Conservation (phyloP, 2,797 vertebrate genomes). For the Sebastes elongatus region DNA sequence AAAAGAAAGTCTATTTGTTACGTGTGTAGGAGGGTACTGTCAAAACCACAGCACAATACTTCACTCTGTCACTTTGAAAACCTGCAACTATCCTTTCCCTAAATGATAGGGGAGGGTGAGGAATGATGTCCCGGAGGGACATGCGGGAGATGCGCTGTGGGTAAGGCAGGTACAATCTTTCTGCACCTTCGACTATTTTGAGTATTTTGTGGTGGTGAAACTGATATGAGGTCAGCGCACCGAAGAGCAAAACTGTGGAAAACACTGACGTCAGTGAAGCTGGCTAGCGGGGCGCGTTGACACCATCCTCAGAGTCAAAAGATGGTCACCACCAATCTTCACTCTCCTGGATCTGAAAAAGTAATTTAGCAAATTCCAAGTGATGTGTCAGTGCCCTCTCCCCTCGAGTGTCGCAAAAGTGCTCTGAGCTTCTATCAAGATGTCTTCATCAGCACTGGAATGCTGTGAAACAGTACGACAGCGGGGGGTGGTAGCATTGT, state of each 20-base stretch:
- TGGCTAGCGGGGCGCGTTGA: background rate
- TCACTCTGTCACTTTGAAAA: constrained; percentile 61
- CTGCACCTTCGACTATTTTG: constrained; percentile 3
- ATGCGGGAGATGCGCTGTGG: constrained; percentile 3
- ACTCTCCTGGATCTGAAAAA: constrained; percentile 7
- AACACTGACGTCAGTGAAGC: constrained; percentile 43
- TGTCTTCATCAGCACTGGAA: constrained; percentile 36
- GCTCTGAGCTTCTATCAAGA: constrained; percentile 34
- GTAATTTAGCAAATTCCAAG: constrained; percentile 18
- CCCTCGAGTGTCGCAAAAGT: constrained; percentile 11
- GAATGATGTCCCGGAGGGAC: constrained; percentile 54
- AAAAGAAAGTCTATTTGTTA: constrained; percentile 31
- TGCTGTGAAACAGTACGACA: background rate
- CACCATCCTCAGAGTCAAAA: constrained; percentile 1
- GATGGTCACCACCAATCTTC: background rate
- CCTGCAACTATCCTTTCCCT: constrained; percentile 38
- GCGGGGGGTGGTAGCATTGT: background rate
- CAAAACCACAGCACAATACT: constrained; percentile 25
- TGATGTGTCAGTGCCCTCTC: constrained; percentile 13
- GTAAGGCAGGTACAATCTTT: constrained; percentile 35
- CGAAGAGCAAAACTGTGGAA: constrained; percentile 39
- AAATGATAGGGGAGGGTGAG: constrained; percentile 57
- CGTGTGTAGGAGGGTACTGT: constrained; percentile 20
- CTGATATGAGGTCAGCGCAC: constrained; percentile 31
- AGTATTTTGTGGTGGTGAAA: constrained; percentile 14